Base-by-base conservation (phyloP, 1,140 invertebrate genomes). In the Pomacea maculata region DNA sequence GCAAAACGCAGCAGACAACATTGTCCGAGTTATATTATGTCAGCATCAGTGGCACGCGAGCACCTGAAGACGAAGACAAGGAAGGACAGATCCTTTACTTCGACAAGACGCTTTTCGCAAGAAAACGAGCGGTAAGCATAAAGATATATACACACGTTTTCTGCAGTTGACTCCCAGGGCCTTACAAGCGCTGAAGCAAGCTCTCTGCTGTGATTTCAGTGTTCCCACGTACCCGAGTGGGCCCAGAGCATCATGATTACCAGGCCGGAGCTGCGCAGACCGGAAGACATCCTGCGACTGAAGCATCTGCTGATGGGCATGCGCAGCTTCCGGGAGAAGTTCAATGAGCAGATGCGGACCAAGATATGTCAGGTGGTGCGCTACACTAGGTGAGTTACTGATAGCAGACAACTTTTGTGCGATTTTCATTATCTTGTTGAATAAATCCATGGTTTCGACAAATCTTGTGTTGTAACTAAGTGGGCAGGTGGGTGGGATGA, bases 261-360 rank as follows among this genome's bases (percentile, higher is more conserved):
- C 21, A 29, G 67, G 19, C 86, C 87, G 6, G 80, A 84, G 12
- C 17, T 75, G 17, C 74, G 87, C 15, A 85, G 82, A 0, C 80
- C 81, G 52, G 82, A 81, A 4, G 85, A 87, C 7, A 71, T 87
- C 17, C 75, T 82, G 34, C 74, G 78, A 54, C 81, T 88, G n/a
- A 83, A 85, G 34, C 82, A 79, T 10, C 61, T 88, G 11, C 73
- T 88, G 71, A 79, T 83, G 57, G 78, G 65, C 19, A 85, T 87
- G 79, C 65, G 82, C 61, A 82, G 83, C 45, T 87, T 87, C 80
- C 70, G 82, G 74, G 85, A 87, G 57, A 88, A 87, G 75, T 85
- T 86, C 74, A 85, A 86, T 9, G 83, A 86, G 45, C 72, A 84
- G 21, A 87, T 87, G 81, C 71, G 86, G n/a, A 76, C 76, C 52